Evolutionary conservation across 1,140 invertebrate species (phyloP).

Genomic region (Brachionus rotundiformis): DNA sequence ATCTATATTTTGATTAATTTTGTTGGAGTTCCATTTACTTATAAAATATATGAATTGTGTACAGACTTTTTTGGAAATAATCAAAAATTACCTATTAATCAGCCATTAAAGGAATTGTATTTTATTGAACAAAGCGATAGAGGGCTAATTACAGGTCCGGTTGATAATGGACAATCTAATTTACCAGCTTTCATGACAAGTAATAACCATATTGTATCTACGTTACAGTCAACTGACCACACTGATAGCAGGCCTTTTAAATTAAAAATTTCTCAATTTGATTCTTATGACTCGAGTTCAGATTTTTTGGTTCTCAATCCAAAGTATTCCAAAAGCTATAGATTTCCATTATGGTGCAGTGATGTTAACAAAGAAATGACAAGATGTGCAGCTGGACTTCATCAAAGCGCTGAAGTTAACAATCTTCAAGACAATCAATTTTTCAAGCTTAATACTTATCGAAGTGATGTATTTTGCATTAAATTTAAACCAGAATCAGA

Average conservation of each 20-base stretch:
- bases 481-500: neutral
- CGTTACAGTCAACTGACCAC: neutral
- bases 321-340: neutral
- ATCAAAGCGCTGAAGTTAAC: neutral
- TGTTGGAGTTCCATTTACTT: neutral
- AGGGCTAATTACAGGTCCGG: neutral
- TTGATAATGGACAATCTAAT: neutral
- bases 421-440: neutral
- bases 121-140: neutral
- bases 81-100: neutral
- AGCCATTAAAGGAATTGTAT: neutral
- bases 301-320: neutral
- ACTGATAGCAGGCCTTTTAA: conserved; percentile 22
- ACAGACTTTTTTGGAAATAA: neutral
- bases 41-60: neutral
- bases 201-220: neutral
- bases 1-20: conserved; percentile 9
- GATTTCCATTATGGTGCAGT: conserved; percentile 24
- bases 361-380: neutral
- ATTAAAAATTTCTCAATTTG: conserved; percentile 20
- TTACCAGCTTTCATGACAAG: neutral
- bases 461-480: conserved; percentile 21
- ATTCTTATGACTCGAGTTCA: neutral
- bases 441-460: conserved; percentile 9
- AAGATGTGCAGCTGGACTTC: conserved; percentile 26